These are phyloP conservation scores for Microcebus griseorufus DNA, from an alignment of 2,113 vertebrate genomes.

Conservation along the genomic window DNA sequence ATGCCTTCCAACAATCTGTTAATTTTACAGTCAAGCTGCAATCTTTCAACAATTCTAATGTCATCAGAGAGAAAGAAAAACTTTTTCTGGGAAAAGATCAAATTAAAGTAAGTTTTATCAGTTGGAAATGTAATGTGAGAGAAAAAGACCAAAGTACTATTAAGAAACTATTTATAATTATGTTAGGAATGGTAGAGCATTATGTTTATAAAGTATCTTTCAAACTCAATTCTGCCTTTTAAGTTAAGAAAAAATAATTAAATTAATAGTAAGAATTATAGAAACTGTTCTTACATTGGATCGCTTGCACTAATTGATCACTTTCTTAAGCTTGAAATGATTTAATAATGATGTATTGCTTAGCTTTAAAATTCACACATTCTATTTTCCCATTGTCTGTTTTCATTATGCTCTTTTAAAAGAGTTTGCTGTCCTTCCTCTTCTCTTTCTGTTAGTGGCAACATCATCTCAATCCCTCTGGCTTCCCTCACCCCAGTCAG, in stretches of 20 bases:
- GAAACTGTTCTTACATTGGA: neutral
- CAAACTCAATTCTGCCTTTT: neutral
- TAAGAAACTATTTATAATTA: conserved; percentile 65
- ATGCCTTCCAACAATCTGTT: conserved; percentile 69
- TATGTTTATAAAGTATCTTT: neutral
- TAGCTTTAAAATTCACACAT: neutral
- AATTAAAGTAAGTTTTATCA: conserved; percentile 57
- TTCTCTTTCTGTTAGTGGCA: neutral
- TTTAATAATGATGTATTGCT: neutral
- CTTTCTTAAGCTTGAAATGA: neutral
- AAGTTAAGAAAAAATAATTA: neutral
- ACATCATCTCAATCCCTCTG: neutral
- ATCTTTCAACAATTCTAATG: conserved; percentile 82
- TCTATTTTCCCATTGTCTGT: neutral
- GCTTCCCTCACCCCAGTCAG: neutral
- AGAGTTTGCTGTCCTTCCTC: neutral
- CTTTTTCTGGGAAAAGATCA: conserved; percentile 62
- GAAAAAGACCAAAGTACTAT: conserved; percentile 65
- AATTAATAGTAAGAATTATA: neutral
- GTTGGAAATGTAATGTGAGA: conserved; percentile 54
- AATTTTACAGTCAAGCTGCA: conserved; percentile 78
- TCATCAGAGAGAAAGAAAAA: conserved; percentile 73
- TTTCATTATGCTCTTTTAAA: neutral
- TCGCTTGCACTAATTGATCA: neutral
- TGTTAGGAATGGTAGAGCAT: conserved; percentile 18